Evolutionary conservation across 1,140 invertebrate species (phyloP), one percentile per base, ranked within the genome.

Genomic region (Rhagoletis zephyria): DNA sequence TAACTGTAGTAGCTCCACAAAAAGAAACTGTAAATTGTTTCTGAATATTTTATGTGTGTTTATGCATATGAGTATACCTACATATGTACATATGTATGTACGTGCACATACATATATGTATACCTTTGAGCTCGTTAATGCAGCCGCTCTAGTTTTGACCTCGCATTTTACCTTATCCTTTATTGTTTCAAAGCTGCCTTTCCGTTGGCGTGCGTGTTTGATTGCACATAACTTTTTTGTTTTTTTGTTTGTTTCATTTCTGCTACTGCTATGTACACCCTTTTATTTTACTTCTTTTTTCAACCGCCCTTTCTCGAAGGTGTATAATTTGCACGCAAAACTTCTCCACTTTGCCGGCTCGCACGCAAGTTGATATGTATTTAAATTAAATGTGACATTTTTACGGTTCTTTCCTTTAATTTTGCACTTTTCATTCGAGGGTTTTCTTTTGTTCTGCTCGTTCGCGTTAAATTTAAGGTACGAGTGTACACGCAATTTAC

Each of bases 331-430:
- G 45, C 16, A 74, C 16, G 70, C 70, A 74, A 45, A 45, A 74
- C 42, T 48, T 48, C 45, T 45, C 45, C 42, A 45, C 42, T 74
- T 74, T 74, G 45, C 70, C 70, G 48, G 48, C 42, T 74, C 40
- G 48, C 45, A 12, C 14, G 64, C 7, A 67, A 67, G 30, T 30
- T 48, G 42, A 45, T 74, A 45, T 14, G 45, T 74, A 74, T 74
- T 74, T 74, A 51, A 74, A 74, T 74, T 1, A 74, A 74, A 74
- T 40, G 67, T 42, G 67, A 74, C 70, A 48, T 74, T 74, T 70
- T 63, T 51, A 48, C 5, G 10, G 16, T 14, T 6, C 67, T 51
- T 74, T 74, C 1, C 3, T 74, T 74, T 63, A 63, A 12, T n/a
- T 63, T 63, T 3, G 61, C 4, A 63, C 61, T 16, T 63, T 63